phyloP scores from a whole-genome alignment of 64 coral and sea anemone genomes.

The Catalaphyllia jardinei region DNA sequence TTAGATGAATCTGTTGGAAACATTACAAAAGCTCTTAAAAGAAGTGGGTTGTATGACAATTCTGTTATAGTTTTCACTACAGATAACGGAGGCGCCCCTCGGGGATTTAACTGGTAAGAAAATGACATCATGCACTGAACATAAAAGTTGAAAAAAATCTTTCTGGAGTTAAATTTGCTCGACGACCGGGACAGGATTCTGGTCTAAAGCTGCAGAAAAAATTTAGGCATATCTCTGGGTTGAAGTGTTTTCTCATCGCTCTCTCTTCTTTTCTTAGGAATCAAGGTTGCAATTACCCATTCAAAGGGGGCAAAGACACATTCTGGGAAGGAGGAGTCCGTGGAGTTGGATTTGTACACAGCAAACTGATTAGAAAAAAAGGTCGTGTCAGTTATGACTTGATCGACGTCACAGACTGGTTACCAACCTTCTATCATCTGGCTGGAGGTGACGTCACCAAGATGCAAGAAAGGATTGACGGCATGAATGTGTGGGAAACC shows the following conservation, averaged over 20 bases:
- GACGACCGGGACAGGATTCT: no score
- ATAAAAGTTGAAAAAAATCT: no score
- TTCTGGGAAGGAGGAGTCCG: conserved; percentile 99
- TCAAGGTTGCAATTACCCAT: conserved; percentile 92
- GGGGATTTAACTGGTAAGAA: conserved; percentile 88
- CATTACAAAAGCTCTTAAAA: conserved; percentile 73
- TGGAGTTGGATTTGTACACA: conserved; percentile 91
- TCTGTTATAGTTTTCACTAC: conserved; percentile 90
- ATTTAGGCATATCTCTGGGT: neutral
- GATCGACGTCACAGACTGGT: conserved; percentile 94
- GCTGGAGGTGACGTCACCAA: conserved; percentile 80
- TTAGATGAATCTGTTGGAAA: conserved; percentile 92
- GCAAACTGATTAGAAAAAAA: conserved; percentile 79
- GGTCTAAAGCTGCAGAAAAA: no score
- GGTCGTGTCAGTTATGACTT: conserved; percentile 87
- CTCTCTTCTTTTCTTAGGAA: conserved; percentile 55
- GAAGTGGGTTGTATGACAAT: conserved; percentile 82
- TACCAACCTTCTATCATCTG: conserved; percentile 96
- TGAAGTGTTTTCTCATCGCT: neutral
- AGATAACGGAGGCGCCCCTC: conserved; percentile 89
- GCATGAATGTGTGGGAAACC: conserved; percentile 88
- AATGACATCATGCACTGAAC: no score
- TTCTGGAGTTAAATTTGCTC: no score
- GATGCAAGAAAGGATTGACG: conserved; percentile 71
- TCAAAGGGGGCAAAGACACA: conserved; percentile 94